Percentiles rank a stretch among this genome's conserved stretches.
These are phyloP conservation scores for Monopis laevigella DNA, from an alignment of 2,888 invertebrate genomes.

Conservation along the genomic window DNA sequence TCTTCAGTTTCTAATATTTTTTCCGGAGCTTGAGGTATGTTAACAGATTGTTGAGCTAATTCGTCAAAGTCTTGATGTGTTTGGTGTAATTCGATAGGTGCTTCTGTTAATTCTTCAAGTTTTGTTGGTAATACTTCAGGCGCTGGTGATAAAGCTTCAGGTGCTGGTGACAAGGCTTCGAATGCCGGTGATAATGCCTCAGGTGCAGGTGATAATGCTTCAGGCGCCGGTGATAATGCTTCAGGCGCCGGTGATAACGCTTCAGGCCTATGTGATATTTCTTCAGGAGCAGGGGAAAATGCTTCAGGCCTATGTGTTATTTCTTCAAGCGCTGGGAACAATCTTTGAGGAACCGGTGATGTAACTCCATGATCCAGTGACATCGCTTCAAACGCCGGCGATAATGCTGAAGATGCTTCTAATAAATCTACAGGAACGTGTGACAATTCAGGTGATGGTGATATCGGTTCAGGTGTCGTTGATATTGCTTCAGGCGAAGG, in stretches of 20 bases:
- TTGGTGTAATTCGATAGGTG: too few species aligned
- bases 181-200: neutral
- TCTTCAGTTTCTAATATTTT: neutral
- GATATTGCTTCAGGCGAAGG: constrained; percentile 20
- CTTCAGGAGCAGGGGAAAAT: constrained; percentile 25
- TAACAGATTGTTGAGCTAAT: neutral
- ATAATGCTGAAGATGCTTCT: neutral
- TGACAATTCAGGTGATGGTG: neutral
- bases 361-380: too few species aligned
- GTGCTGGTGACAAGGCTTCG: neutral
- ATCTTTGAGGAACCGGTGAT: too few species aligned
- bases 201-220: neutral
- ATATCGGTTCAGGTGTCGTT: neutral
- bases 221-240: neutral
- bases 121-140: neutral
- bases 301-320: too few species aligned
- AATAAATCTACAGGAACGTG: neutral
- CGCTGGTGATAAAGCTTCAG: neutral
- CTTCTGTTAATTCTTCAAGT: neutral
- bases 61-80: too few species aligned
- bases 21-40: neutral
- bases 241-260: neutral
- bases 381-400: neutral
- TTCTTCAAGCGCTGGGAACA: too few species aligned
- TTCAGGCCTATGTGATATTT: neutral